Evolutionary conservation across 2,113 vertebrate genomes (phyloP), one percentile per base, ranked within the genome.

Genomic region (Pholis gunnellus): DNA sequence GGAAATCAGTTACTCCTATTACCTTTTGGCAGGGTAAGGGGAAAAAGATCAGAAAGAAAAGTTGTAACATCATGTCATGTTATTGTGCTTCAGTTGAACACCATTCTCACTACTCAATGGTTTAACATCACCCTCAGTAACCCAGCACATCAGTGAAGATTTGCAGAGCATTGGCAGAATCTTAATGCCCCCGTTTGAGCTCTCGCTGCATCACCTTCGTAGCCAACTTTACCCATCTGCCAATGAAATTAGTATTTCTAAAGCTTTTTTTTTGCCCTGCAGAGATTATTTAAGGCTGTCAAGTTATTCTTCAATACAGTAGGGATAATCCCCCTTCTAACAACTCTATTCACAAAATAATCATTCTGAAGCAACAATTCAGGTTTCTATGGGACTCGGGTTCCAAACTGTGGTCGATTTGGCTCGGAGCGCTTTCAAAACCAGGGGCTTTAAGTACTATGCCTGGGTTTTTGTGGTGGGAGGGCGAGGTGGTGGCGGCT

Each of bases 351-450:
- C 59, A 81, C 61, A 79, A 75, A 52, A 81, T 34, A 44, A 84
- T 68, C 18, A 57, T 67, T 78, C 40, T 60, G 40, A 71, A 60
- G 40, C 56, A 78, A 64, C 71, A 48, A 66, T 64, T 67, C 38
- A 48, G 38, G 66, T 69, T 77, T 83, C 74, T n/a, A 25, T 40
- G 56, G 50, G 44, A 64, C 46, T 71, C 0, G 0, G 57, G 65
- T 81, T 79, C 82, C 64, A 91, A 84, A 82, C 81, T 79, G 61
- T 42, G 14, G 78, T 87, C 64, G 54, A 92, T 89, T 67, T 81
- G 31, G 54, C 65, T 82, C 27, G 40, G 63, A 89, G 83, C 63
- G 3, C 78, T 86, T 81, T 78, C 75, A 80, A 87, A 86, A 77
- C 40, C 44, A 34, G 71, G 40, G 20, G 60, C 69, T 86, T 83